Evolutionary conservation across 2,797 vertebrate genomes (phyloP).

Genomic region (Sorex maritimensis): DNA sequence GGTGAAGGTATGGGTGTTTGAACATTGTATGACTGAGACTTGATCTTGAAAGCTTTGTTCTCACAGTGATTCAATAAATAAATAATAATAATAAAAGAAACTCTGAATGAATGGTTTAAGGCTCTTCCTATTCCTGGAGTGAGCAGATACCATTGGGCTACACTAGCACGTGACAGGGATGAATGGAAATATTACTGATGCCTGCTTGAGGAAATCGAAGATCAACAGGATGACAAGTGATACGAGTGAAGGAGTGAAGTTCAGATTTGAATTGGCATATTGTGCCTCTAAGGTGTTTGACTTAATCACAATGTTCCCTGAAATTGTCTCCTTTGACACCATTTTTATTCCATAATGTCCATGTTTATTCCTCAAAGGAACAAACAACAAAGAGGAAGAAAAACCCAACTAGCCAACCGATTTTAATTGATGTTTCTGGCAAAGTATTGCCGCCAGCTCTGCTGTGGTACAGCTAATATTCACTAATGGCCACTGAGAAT

Average conservation of each 20-base stretch:
- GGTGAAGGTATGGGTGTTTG: too few relatives aligned
- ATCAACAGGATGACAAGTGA: too few relatives aligned
- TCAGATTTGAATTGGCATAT: conserved; percentile 1
- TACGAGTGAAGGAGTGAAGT: not conserved
- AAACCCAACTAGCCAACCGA: not conserved
- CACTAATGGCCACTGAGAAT: not conserved
- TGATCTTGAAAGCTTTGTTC: too few relatives aligned
- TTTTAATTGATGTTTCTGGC: conserved; percentile 4
- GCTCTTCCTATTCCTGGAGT: too few relatives aligned
- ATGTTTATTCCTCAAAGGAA: not conserved
- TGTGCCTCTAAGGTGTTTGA: not conserved
- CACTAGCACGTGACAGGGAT: too few relatives aligned
- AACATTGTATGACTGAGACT: too few relatives aligned
- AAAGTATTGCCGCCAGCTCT: not conserved
- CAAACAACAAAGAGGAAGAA: not conserved
- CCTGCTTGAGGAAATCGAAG: too few relatives aligned
- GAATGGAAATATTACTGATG: too few relatives aligned
- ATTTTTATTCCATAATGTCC: not conserved
- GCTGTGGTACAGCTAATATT: not conserved
- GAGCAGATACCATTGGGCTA: too few relatives aligned
- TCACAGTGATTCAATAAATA: too few relatives aligned
- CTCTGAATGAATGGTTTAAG: too few relatives aligned
- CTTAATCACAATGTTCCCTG: not conserved
- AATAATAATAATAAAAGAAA: too few relatives aligned
- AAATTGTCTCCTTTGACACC: not conserved